These are phyloP conservation scores for Sinocyclocheilus grahami DNA, from an alignment of 2,113 vertebrate genomes.

Conservation along the genomic window DNA sequence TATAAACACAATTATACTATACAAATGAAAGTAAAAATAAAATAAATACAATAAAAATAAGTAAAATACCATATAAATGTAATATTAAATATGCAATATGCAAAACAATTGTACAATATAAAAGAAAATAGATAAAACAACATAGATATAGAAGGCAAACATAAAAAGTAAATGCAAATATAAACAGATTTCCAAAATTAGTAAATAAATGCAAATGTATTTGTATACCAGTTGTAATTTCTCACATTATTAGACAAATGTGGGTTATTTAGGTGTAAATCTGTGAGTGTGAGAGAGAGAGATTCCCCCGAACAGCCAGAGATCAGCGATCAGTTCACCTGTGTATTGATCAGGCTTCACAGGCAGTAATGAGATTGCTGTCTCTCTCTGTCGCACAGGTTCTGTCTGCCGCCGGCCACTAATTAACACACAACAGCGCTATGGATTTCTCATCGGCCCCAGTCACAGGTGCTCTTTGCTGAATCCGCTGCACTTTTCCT, in stretches of 20 bases:
- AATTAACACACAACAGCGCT: constrained; percentile 65
- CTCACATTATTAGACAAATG: neutral
- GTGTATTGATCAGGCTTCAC: constrained; percentile 53
- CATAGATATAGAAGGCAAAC: too few relatives aligned
- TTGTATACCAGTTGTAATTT: neutral
- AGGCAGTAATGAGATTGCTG: constrained; percentile 60
- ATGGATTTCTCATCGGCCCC: constrained; percentile 66
- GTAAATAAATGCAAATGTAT: too few relatives aligned
- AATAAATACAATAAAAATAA: too few relatives aligned
- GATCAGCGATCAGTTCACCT: constrained; percentile 51
- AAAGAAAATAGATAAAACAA: too few relatives aligned
- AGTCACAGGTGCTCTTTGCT: constrained; percentile 53
- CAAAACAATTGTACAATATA: too few relatives aligned
- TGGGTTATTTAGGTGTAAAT: neutral
- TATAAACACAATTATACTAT: too few relatives aligned
- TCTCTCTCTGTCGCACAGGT: neutral
- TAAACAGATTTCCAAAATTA: too few relatives aligned
- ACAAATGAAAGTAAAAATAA: too few relatives aligned
- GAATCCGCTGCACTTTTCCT: constrained; percentile 42
- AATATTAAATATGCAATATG: too few relatives aligned
- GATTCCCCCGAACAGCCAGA: constrained; percentile 23
- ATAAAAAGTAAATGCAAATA: too few relatives aligned
- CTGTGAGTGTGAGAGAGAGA: constrained; percentile 2
- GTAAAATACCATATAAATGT: too few relatives aligned
- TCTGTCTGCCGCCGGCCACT: constrained; percentile 46